Evolutionary conservation across 2,888 invertebrate species (phyloP), one percentile per base, ranked within the genome.

Genomic region (Lasioglossum morio): DNA sequence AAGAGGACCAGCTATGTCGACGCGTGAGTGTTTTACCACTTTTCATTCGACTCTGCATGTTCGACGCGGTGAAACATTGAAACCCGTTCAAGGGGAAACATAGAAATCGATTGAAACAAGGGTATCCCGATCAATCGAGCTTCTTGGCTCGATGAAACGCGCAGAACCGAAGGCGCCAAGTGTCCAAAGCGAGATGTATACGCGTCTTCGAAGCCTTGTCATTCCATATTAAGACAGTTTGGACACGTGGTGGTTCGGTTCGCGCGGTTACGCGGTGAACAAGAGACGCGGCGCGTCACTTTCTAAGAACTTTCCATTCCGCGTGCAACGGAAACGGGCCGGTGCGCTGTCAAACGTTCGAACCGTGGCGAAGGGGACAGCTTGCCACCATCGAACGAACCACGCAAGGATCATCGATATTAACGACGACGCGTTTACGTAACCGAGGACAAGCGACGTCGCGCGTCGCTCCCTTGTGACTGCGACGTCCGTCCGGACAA

Each of bases 391-490:
- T 14, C 27, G 27, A 14, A 27, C 27, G 7, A 63, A 30, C 12
- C 30, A 30, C 2, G 19, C 66, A 19, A 87, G 85, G 85, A 87
- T 89, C 84, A 82, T 86, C 86, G 87, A 86, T 88, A 88, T 87
- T 82, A 79, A 53, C 84, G 70, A 84, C 76, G 84, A 91, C 89
- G 85, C 90, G 86, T 93, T 94, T 93, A 93, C 87, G 92, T 93
- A 94, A 94, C 88, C 92, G 93, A 94, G 94, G 94, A 92, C 94
- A 86, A 92, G 89, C 93, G 93, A 94, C 93, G 94, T 94, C 93
- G 94, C 90, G 88, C 84, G 88, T 82, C 46, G 87, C 87, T 90
- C 89, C 87, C 86, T 88, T 90, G 89, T 89, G 77, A 76, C 77
- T 72, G 85, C 77, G 77, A 43, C 14, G 82, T 72, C 76, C 80